Evolutionary conservation across 2,888 invertebrate genomes (phyloP).

Genomic region (Drosophila kanekoi): DNA sequence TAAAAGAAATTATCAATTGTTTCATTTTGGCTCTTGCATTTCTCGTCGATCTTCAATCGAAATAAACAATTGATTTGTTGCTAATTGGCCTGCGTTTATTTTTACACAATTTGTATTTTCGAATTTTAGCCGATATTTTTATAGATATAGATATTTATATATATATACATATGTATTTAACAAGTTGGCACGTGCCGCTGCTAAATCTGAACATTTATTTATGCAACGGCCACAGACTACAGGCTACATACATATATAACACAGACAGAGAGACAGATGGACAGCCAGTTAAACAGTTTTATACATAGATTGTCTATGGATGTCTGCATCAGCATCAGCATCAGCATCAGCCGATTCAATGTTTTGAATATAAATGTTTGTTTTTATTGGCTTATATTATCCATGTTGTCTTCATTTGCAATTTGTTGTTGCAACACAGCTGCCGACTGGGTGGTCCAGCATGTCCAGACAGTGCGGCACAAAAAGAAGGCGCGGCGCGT

Average conservation of each 20-base stretch:
- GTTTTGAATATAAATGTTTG: slow-evolving; percentile 43
- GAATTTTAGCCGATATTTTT: slow-evolving; percentile 26
- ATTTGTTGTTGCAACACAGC: slow-evolving; percentile 30
- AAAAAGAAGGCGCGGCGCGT: slow-evolving; percentile 44
- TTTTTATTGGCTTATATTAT: slow-evolving; percentile 44
- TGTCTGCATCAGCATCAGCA: slow-evolving; percentile 18
- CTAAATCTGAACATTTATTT: slow-evolving; percentile 62
- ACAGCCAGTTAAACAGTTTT: slow-evolving; percentile 30
- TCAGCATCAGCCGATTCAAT: slow-evolving; percentile 11
- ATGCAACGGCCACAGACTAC: slow-evolving; percentile 28
- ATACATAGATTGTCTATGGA: slow-evolving; percentile 26
- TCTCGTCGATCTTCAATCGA: slow-evolving; percentile 17
- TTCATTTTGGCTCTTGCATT: slow-evolving; percentile 40
- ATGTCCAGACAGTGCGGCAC: slow-evolving; percentile 16
- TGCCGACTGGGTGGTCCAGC: slow-evolving; percentile 49
- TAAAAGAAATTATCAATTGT: slow-evolving; percentile 63
- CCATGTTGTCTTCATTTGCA: slow-evolving; percentile 26
- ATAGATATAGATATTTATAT: slow-evolving; percentile 19
- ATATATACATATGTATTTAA: slow-evolving; percentile 56
- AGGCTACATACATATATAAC: slow-evolving; percentile 11
- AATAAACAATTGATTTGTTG: slow-evolving; percentile 66
- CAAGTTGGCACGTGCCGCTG: slow-evolving; percentile 69
- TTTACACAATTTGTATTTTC: slow-evolving; percentile 39
- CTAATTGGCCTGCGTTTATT: slow-evolving; percentile 47
- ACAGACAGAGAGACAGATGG: slow-evolving; percentile 12